These are phyloP conservation scores for Rhopilema esculentum DNA, from an alignment of 30 jellyfish, hydroid and myxozoan genomes.

Conservation along the genomic window DNA sequence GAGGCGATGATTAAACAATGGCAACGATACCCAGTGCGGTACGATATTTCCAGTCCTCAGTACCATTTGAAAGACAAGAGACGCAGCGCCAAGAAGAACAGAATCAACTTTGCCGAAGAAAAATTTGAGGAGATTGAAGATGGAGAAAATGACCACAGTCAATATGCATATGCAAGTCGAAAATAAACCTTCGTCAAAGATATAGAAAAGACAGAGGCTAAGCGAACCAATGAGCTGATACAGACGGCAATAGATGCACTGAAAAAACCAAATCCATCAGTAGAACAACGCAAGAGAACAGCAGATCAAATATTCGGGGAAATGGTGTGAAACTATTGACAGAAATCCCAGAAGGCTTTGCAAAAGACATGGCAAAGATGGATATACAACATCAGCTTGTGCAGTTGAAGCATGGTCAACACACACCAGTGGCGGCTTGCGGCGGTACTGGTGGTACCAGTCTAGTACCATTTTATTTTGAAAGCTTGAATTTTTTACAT, in stretches of 20 bases:
- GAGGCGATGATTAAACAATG: slow-evolving; percentile 1
- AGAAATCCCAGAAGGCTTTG: too few relatives aligned
- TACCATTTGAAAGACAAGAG: slow-evolving; percentile 31
- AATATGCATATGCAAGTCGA: background rate
- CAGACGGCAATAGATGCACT: too few relatives aligned
- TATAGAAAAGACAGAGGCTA: background rate
- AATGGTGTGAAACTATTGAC: too few relatives aligned
- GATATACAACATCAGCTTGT: too few relatives aligned
- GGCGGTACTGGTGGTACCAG: background rate
- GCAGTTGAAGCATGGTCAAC: too few relatives aligned
- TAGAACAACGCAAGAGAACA: too few relatives aligned
- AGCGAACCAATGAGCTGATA: too few relatives aligned
- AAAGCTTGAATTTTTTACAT: background rate
- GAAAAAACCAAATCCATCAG: too few relatives aligned
- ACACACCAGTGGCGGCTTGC: too few relatives aligned
- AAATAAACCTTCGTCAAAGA: slow-evolving; percentile 11
- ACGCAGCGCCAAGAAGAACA: slow-evolving; percentile 26
- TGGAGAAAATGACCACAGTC: background rate
- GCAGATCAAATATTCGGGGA: too few relatives aligned
- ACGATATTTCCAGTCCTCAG: slow-evolving; percentile 6
- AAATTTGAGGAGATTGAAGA: slow-evolving; percentile 18
- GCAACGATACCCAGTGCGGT: slow-evolving; percentile 20
- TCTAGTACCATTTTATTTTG: background rate
- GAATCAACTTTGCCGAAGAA: slow-evolving; percentile 32
- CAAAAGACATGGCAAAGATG: too few relatives aligned